Evolutionary conservation across 1,140 invertebrate species (phyloP).

Genomic region (Lasioglossum baleicum): DNA sequence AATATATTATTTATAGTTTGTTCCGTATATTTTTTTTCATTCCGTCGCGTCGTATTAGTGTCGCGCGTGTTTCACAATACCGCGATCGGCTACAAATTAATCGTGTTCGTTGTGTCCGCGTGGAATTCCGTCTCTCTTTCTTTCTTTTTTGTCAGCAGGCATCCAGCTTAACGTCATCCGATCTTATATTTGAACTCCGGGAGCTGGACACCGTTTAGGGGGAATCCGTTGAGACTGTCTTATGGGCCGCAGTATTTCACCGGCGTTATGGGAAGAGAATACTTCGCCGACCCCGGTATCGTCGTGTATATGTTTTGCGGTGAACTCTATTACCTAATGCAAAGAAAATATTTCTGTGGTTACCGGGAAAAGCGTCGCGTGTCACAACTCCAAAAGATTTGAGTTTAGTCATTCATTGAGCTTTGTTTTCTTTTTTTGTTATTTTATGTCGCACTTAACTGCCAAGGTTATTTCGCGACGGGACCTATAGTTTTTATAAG

Average conservation of each 20-base stretch:
- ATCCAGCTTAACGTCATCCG: neutral
- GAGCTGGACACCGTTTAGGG: neutral
- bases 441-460: too few species aligned
- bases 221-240: neutral
- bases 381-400: too few species aligned
- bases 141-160: neutral
- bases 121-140: conserved; percentile 1
- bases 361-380: too few species aligned
- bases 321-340: neutral
- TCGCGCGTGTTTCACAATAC: neutral
- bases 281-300: neutral
- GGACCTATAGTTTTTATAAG: too few species aligned
- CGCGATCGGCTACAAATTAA: conserved; percentile 14
- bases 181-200: conserved; percentile 2
- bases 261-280: neutral
- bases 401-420: too few species aligned
- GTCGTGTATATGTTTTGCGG: neutral
- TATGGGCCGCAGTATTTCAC: neutral
- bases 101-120: neutral
- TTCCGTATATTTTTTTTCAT: conserved; percentile 17
- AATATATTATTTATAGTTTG: conserved; percentile 36
- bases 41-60: neutral
- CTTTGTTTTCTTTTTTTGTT: too few species aligned
- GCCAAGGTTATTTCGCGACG: too few species aligned
- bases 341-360: neutral